Conservation (phyloP, 1,140 invertebrate genomes). For the Trichoplusia ni region DNA sequence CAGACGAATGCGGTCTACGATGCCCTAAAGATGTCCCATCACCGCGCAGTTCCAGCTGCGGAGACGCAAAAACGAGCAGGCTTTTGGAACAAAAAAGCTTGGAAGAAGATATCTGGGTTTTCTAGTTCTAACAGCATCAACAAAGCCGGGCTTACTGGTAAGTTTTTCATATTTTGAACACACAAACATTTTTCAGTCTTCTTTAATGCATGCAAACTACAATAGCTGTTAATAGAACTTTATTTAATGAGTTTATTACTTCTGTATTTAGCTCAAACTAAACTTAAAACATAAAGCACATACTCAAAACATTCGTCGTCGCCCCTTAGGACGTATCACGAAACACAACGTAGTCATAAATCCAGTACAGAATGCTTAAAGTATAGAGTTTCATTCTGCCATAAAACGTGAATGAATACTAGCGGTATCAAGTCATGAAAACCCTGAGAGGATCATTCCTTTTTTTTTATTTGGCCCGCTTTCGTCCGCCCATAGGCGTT, state of each 20-base stretch:
- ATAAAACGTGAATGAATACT: constrained; percentile 62
- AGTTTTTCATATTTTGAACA: constrained; percentile 53
- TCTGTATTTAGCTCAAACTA: constrained; percentile 68
- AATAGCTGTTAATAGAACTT: constrained; percentile 16
- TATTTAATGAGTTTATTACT: constrained; percentile 33
- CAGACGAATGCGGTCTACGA: constrained; percentile 67
- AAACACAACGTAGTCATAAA: constrained; percentile 43
- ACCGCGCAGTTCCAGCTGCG: constrained; percentile 75
- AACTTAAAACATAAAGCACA: constrained; percentile 41
- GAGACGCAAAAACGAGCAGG: constrained; percentile 79
- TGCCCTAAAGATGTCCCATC: constrained; percentile 63
- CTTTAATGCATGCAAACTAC: constrained; percentile 20
- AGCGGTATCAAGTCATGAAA: constrained; percentile 63
- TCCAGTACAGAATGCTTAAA: constrained; percentile 43
- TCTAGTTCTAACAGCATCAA: constrained; percentile 86
- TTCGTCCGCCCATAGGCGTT: constrained; percentile 71
- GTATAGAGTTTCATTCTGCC: constrained; percentile 54
- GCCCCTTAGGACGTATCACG: constrained; percentile 38
- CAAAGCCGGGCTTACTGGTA: constrained; percentile 83
- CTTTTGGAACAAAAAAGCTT: constrained; percentile 88
- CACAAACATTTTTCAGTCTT: neutral
- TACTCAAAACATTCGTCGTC: constrained; percentile 39
- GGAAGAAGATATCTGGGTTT: constrained; percentile 89
- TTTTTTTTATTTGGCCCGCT: constrained; percentile 64
- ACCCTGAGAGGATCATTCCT: constrained; percentile 53